A percentile compares a stretch with the other conserved stretches of the same genome.
phyloP scores from a whole-genome alignment of 64 coral and sea anemone genomes.

The Anthopleura sola region DNA sequence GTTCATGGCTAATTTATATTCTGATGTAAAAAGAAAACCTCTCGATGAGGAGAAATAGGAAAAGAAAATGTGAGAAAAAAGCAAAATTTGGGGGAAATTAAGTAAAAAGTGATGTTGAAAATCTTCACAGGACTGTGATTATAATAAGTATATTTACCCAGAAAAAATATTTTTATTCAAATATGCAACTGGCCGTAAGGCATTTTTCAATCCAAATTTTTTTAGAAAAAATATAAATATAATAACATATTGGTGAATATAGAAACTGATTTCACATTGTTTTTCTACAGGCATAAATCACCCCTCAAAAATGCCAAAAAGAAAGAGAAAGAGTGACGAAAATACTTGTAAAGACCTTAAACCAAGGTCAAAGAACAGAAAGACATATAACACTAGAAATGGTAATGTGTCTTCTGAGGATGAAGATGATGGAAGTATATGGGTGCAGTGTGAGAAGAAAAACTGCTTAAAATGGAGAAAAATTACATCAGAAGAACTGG shows the following conservation, averaged over 20 bases:
- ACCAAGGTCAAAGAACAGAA: background rate
- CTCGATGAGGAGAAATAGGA: no score
- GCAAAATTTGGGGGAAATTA: background rate
- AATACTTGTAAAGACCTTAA: background rate
- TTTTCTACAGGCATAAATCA: background rate
- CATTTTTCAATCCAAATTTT: no score
- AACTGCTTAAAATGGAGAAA: slow-evolving; percentile 81
- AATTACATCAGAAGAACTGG: slow-evolving; percentile 58
- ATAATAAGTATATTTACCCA: no score
- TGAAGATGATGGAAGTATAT: slow-evolving; percentile 28
- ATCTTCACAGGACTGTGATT: no score
- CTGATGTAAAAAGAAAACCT: no score
- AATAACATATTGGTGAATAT: no score
- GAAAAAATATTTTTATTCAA: no score
- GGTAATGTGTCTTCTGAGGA: background rate
- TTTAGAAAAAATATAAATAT: no score
- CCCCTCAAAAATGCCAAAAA: background rate
- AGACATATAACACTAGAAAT: background rate
- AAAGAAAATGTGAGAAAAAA: background rate
- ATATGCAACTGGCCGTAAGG: no score
- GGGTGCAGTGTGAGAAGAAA: slow-evolving; percentile 85
- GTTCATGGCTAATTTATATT: no score
- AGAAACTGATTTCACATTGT: background rate
- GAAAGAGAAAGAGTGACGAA: background rate
- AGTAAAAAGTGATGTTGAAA: background rate